Conservation (phyloP, 2,797 vertebrate species). For the Bradypodion ventrale region DNA sequence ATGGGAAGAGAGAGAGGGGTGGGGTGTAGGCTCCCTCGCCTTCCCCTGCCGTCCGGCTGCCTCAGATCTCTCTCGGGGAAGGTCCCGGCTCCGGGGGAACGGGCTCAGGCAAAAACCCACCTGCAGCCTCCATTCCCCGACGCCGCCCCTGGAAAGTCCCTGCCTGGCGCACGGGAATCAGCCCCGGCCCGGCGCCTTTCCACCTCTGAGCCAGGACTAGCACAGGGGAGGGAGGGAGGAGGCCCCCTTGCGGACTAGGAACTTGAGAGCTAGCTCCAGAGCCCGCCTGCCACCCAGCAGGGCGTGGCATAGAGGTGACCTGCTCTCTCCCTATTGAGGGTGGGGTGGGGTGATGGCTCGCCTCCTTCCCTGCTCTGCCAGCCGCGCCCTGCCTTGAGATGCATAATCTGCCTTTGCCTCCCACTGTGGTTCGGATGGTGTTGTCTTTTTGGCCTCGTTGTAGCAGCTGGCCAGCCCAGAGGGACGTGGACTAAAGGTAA, state of each 20-base stretch:
- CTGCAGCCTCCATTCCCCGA: neutral
- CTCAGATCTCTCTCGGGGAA: neutral
- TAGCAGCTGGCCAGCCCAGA: neutral
- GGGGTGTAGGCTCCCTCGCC: neutral
- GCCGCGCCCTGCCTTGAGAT: neutral
- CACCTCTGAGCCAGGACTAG: no score
- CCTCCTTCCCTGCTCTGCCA: neutral
- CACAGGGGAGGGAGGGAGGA: no score
- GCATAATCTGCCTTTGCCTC: neutral
- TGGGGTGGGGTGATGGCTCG: no score
- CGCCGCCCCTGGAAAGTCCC: constrained; percentile 33
- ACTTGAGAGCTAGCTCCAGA: constrained; percentile 52
- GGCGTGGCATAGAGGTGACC: neutral
- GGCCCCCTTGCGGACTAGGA: neutral
- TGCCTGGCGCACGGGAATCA: no score
- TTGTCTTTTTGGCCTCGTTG: neutral
- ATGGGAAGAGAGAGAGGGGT: no score
- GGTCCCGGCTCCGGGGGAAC: neutral
- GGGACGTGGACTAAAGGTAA: neutral
- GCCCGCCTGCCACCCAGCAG: neutral
- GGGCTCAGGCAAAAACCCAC: constrained; percentile 10
- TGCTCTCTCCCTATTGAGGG: no score
- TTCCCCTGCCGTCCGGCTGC: neutral
- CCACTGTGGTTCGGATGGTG: no score
- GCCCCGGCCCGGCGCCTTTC: no score